Conservation (phyloP, 2,888 invertebrate species). For the Drosophila pegasa region DNA sequence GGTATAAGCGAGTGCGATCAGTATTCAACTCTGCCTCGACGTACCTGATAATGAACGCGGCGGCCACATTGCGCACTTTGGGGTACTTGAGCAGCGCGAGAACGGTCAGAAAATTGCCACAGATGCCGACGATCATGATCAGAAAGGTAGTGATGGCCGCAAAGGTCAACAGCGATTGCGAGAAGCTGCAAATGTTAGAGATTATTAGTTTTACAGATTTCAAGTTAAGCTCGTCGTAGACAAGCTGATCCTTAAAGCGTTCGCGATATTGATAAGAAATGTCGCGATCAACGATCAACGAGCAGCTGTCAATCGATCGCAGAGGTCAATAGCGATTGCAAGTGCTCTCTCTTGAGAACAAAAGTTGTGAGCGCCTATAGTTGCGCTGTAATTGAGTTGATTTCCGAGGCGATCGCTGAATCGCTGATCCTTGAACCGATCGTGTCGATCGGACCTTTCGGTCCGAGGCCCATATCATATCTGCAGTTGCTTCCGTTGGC, state of each 20-base stretch:
- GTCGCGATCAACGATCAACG: background rate
- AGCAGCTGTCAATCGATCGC: too few species aligned
- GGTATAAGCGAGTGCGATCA: background rate
- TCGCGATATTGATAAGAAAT: conserved; percentile 38
- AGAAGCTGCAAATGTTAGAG: conserved; percentile 88
- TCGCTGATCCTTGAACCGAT: conserved; percentile 39
- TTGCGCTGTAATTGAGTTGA: background rate
- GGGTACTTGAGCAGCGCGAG: conserved; percentile 93
- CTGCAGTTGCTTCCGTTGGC: conserved; percentile 51
- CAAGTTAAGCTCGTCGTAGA: background rate
- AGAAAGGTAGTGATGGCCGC: conserved; percentile 92
- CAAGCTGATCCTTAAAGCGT: conserved; percentile 29
- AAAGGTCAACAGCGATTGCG: conserved; percentile 90
- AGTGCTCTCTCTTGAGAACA: background rate
- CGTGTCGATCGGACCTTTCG: conserved; percentile 50
- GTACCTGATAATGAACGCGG: conserved; percentile 96
- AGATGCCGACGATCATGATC: conserved; percentile 93
- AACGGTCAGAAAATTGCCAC: conserved; percentile 93
- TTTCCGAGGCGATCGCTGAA: conserved; percentile 3
- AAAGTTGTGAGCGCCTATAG: background rate
- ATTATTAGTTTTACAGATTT: background rate
- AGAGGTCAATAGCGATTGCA: background rate
- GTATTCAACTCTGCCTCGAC: background rate
- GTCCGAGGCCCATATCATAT: conserved; percentile 18
- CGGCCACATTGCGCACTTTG: conserved; percentile 94